Evolutionary conservation across 2,797 vertebrate species (phyloP), one percentile per base, ranked within the genome.

Genomic region (Gouania willdenowi): DNA sequence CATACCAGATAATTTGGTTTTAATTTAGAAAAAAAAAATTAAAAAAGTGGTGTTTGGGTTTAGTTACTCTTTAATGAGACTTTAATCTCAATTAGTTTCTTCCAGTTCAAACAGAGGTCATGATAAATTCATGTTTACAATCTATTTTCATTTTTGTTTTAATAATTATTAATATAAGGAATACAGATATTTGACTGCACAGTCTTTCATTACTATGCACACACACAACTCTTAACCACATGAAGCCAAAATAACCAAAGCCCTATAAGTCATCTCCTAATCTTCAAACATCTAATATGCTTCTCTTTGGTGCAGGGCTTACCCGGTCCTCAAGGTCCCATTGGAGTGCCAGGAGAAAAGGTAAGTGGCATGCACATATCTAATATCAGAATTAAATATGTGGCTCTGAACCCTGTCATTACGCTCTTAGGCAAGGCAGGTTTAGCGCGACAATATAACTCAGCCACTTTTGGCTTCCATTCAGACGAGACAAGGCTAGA

Each of bases 281-380:
- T 49, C 35, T 33, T 57, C 17, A 66, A 43, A 75, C 53, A 51
- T 37, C 50, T 79, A 57, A 79, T 65, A 66, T 70, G 27, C 40
- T 78, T 50, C 75, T 34, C 77, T 77, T 68, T 51, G 55, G 46
- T 46, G 0, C 67, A 98, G 95, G 95, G 95, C 18, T 85, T 93
- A 38, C 80, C 88, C 0, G 95, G 95, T 43, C 80, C 94, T 30
- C 95, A 98, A 80, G 95, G 95, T 40, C 79, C 74, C 16, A 91
- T 98, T 0, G 95, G 94, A 40, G 49, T 88, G 66, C 93, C 93
- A 1, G 95, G 95, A 57, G 91, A 94, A 61, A 98, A 94, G 91
- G 95, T 97, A 78, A 83, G 87, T 46, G 45, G 21, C 25, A 29
- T 51, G 61, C 57, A 54, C 36, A 51, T 38, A 62, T 54, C 73